Base-by-base conservation (phyloP, 2,797 vertebrate genomes). In the Ambastaia sidthimunki region DNA sequence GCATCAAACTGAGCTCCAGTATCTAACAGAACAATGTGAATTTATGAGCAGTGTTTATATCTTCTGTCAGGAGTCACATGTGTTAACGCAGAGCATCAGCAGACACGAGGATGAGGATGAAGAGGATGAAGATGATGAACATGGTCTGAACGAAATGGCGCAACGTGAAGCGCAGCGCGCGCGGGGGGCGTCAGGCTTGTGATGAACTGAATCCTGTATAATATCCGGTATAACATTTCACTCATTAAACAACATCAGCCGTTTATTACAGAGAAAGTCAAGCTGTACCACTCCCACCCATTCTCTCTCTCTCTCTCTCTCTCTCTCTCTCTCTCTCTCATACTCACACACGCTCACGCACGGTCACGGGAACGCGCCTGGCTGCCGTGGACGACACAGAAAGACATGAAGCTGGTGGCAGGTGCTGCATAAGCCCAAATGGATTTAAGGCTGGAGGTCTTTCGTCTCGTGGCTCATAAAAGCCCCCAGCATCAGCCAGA, bases 381-480 rank as follows among this genome's bases (percentile, higher is more conserved):
- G 90, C 86, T 86, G 88, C 90, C 88, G 88, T 90, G 71, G 50
- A 78, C 80, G 80, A 88, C 90, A 89, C 87, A 87, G 90, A 87
- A 92, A 90, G 90, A 91, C 92, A 91, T 91, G 89, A 91, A 90
- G 90, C 90, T 87, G 90, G 89, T 92, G 90, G 67, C 90, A 89
- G 88, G 89, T 91, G 90, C 89, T 86, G 87, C 85, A 83, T 90
- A 89, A 88, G 88, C 86, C 74, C 81, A 84, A 89, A 85, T 84
- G 91, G 83, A 90, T 86, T 86, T 84, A 80, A 90, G 80, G 84
- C 83, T 85, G 88, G 86, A 87, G 88, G 89, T 88, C 89, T 89
- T 88, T 86, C 84, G 87, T 84, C 41, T 85, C 25, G 84, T 85
- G 82, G 73, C 86, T 85, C 80, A 75, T 60, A 57, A 59, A 69